Conservation (phyloP, 1,140 invertebrate species). For the Hyles vespertilio region DNA sequence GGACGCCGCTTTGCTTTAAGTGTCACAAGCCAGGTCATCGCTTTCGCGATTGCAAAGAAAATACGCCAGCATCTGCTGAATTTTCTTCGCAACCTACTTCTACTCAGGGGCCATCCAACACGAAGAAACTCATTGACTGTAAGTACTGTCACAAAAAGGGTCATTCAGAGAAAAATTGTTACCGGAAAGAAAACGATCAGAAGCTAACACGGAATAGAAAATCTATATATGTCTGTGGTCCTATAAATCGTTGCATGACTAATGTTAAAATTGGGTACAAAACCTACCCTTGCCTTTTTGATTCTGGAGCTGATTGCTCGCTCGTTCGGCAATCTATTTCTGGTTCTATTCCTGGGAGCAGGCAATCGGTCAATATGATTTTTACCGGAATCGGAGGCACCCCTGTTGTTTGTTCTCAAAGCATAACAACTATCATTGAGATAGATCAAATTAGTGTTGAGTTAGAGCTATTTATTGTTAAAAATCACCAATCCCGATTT, state of each 20-base stretch:
- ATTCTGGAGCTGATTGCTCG: conserved; percentile 27
- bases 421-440: conserved; percentile 16
- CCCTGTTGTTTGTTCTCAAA: conserved; percentile 6
- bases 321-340: conserved; percentile 17
- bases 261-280: conserved; percentile 14
- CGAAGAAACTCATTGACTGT: conserved; percentile 21
- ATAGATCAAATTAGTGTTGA: conserved; percentile 13
- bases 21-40: conserved; percentile 24
- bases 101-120: no score
- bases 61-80: conserved; percentile 1
- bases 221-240: conserved; percentile 20
- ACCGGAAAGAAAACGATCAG: conserved; percentile 18
- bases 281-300: conserved; percentile 20
- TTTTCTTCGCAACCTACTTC: no score
- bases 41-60: conserved; percentile 14
- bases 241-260: conserved; percentile 9
- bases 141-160: conserved; percentile 20
- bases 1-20: conserved; percentile 13
- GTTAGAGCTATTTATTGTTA: conserved; percentile 15
- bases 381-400: conserved; percentile 16
- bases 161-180: conserved; percentile 27
- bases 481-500: conserved; percentile 15
- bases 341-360: conserved; percentile 21
- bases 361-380: conserved; percentile 6
- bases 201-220: conserved; percentile 15